Percentiles rank a stretch among this genome's conserved stretches.
These are phyloP conservation scores for Amiota communis DNA, from an alignment of 2,888 invertebrate species.

Conservation along the genomic window DNA sequence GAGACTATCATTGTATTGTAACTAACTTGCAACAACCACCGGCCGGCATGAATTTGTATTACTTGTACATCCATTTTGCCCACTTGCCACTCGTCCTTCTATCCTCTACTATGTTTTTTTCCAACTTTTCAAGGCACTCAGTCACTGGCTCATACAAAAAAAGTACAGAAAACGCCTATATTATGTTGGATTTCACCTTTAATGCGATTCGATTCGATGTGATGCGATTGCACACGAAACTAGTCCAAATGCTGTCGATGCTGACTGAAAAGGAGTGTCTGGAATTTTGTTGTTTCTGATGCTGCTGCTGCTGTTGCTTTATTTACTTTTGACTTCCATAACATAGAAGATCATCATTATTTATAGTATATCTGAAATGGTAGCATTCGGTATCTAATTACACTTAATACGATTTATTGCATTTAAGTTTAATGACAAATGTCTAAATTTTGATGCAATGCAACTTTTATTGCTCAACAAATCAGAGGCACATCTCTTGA, in stretches of 20 bases:
- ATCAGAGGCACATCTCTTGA: too few relatives aligned
- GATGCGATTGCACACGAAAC: constrained; percentile 21
- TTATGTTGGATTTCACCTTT: constrained; percentile 32
- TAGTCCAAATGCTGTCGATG: constrained; percentile 32
- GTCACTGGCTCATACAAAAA: background rate
- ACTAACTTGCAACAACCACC: constrained; percentile 38
- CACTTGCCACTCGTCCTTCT: background rate
- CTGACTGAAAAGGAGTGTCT: constrained; percentile 46
- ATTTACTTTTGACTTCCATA: constrained; percentile 32
- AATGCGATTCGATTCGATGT: constrained; percentile 11
- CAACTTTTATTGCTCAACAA: too few relatives aligned
- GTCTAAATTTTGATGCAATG: background rate
- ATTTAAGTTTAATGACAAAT: constrained; percentile 5
- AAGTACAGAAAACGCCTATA: constrained; percentile 8
- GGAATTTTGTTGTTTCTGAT: constrained; percentile 40
- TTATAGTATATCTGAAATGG: background rate
- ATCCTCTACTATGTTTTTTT: background rate
- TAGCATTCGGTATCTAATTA: constrained; percentile 5
- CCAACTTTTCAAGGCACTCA: too few relatives aligned
- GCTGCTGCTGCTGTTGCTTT: constrained; percentile 26
- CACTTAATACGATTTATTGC: constrained; percentile 3
- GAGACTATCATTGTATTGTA: too few relatives aligned
- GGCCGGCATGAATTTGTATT: constrained; percentile 49
- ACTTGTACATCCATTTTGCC: background rate
- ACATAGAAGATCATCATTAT: background rate